Base-by-base conservation (phyloP, 2,888 invertebrate genomes). In the Lacanobia oleracea region DNA sequence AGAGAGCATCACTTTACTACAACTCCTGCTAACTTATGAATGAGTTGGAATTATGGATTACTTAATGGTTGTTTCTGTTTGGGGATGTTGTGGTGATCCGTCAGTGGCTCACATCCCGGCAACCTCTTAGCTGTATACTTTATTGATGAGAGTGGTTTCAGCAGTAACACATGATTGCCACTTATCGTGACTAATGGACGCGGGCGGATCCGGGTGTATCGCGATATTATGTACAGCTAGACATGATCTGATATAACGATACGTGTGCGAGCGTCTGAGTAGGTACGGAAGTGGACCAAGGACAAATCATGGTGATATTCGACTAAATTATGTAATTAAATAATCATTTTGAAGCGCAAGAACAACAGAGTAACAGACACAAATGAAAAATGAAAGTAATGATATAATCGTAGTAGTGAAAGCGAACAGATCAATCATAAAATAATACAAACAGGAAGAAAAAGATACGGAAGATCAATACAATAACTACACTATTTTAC, bases 91-190 rank as follows among this genome's bases (percentile, higher is more conserved):
- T 33, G 40, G 48, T 66, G 48, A 72, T 78, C n/a, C 56, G n/a
- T 71, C 54, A 50, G 18, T 21, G 48, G 27, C 43, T 27, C 14
- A n/a, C 16, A 61, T 18, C 23, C 18, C 18, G 43, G 37, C 51
- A 69, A 67, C 21, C 50, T 67, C 10, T 64, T 23, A 64, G 33
- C 69, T 37, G 51, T 33, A 53, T 69, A 61, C 23, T 50, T 61
- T 74, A 61, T 64, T 51, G 50, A 74, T 64, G 75, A 40, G 54
- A 74, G 59, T 64, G 68, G 59, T 64, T 75, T 64, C 53, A 51
- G 27, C n/a, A 43, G 43, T 51, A 69, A 75, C 51, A 48, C 7
- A 69, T 68, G 54, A 56, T 45, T 63, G 50, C 14, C 62, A 75
- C 27, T 60, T 79, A 63, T 12, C 16, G 12, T 56, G 23, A 51